phyloP scores from a whole-genome alignment of 30 jellyfish, hydroid and myxozoan species.

The Chironex yamaguchii region DNA sequence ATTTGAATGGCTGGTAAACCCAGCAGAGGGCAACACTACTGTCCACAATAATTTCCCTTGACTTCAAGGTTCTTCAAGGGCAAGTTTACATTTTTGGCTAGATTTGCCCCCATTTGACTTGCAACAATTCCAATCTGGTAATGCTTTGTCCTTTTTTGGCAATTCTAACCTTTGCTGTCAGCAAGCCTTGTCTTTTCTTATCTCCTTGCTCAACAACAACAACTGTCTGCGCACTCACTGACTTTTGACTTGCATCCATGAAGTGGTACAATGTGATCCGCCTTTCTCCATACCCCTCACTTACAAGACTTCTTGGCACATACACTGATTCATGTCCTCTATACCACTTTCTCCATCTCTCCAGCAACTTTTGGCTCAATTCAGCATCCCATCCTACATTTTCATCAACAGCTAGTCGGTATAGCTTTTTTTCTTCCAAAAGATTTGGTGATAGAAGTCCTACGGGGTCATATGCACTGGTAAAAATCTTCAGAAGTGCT shows the following conservation, averaged over 20 bases:
- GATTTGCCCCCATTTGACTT: conserved; percentile 56
- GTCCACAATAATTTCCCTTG: conserved; percentile 14
- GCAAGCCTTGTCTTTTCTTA: conserved; percentile 15
- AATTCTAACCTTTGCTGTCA: conserved; percentile 49
- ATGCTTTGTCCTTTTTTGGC: conserved; percentile 45
- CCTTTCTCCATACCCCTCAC: conserved; percentile 21
- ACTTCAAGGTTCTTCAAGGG: conserved; percentile 38
- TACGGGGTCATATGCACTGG: conserved; percentile 31
- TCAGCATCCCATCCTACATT: conserved; percentile 54
- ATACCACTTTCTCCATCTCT: conserved; percentile 36
- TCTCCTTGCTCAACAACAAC: conserved; percentile 7
- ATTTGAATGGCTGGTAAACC: conserved; percentile 9
- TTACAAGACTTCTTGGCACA: conserved; percentile 57
- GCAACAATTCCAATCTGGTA: conserved; percentile 62
- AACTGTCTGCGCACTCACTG: conserved; percentile 33
- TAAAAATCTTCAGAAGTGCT: conserved; percentile 23
- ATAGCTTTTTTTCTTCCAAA: conserved; percentile 41
- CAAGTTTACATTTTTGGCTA: conserved; percentile 39
- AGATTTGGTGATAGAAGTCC: conserved; percentile 50
- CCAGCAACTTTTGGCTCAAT: conserved; percentile 23
- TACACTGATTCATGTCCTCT: neutral
- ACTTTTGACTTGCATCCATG: conserved; percentile 65
- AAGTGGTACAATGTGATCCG: conserved; percentile 33
- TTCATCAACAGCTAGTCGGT: conserved; percentile 57
- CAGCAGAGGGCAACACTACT: conserved; percentile 33